phyloP scores from a whole-genome alignment of 1,140 invertebrate genomes.

The Bombus balteatus region DNA sequence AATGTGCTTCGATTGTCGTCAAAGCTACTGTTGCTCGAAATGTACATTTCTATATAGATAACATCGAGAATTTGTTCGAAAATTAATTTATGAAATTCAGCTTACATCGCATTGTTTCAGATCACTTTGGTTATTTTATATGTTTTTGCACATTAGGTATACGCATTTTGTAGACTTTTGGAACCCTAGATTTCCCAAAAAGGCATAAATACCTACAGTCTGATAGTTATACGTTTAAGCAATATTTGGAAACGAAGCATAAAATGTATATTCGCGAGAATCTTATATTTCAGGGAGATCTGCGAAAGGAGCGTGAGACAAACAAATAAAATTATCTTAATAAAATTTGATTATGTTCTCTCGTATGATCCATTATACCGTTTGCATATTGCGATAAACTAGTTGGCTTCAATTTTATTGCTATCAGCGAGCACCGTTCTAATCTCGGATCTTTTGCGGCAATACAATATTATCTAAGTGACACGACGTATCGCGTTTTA shows the following conservation, averaged over 20 bases:
- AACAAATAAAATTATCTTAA: not conserved
- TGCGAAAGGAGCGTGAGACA: not conserved
- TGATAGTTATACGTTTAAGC: too few species aligned
- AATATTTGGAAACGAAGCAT: not conserved
- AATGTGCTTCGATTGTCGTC: not conserved
- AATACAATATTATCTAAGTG: not conserved
- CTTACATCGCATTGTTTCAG: not conserved
- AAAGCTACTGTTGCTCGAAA: not conserved
- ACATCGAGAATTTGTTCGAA: too few species aligned
- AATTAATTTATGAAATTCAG: not conserved
- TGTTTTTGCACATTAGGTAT: too few species aligned
- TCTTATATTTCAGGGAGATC: too few species aligned
- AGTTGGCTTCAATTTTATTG: not conserved
- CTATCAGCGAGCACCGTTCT: not conserved
- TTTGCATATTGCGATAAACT: not conserved
- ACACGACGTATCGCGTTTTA: not conserved
- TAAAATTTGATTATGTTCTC: too few species aligned
- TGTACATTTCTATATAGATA: too few species aligned
- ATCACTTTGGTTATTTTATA: not conserved
- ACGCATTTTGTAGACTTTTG: too few species aligned
- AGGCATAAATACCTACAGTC: not conserved
- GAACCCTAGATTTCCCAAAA: rapidly evolving
- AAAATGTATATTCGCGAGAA: too few species aligned
- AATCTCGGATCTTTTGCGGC: too few species aligned
- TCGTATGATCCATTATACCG: too few species aligned